Evolutionary conservation across 2,113 vertebrate genomes (phyloP).

Genomic region (Melanerpes aurifrons): DNA sequence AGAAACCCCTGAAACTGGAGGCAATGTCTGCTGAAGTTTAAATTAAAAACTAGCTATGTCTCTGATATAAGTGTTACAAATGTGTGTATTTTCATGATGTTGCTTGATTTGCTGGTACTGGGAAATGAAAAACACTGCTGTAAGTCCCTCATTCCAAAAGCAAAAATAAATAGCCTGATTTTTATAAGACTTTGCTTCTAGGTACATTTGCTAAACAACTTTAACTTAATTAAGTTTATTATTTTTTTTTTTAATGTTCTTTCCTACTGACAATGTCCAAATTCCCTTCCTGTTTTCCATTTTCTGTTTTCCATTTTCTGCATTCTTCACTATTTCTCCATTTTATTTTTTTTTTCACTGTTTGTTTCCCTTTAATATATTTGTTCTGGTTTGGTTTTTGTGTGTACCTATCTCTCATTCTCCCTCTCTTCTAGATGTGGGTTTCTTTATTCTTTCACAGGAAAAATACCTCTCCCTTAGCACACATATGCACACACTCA

Average conservation of each 20-base stretch:
- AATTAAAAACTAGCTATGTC: not conserved
- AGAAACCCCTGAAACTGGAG: not conserved
- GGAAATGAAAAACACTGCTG: not conserved
- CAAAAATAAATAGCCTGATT: not conserved
- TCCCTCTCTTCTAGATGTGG: not conserved
- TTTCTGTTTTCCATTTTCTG: not conserved
- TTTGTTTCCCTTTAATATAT: not conserved
- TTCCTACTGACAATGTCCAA: not conserved
- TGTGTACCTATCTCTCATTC: not conserved
- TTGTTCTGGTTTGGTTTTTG: not conserved
- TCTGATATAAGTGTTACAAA: not conserved
- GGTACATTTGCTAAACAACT: not conserved
- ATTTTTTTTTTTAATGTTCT: not conserved
- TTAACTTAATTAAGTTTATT: no score
- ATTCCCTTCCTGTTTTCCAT: not conserved
- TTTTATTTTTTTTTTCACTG: not conserved
- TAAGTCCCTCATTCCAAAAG: not conserved
- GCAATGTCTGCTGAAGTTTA: not conserved
- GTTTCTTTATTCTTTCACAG: not conserved
- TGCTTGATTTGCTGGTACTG: not conserved
- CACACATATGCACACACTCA: not conserved
- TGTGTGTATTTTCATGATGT: not conserved
- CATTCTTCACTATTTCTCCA: not conserved
- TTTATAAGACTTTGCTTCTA: not conserved
- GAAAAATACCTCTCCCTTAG: not conserved